Percentiles rank a stretch among this genome's conserved stretches.
These are phyloP conservation scores for Bufotes viridis DNA, from an alignment of 2,797 vertebrate species.

Conservation along the genomic window DNA sequence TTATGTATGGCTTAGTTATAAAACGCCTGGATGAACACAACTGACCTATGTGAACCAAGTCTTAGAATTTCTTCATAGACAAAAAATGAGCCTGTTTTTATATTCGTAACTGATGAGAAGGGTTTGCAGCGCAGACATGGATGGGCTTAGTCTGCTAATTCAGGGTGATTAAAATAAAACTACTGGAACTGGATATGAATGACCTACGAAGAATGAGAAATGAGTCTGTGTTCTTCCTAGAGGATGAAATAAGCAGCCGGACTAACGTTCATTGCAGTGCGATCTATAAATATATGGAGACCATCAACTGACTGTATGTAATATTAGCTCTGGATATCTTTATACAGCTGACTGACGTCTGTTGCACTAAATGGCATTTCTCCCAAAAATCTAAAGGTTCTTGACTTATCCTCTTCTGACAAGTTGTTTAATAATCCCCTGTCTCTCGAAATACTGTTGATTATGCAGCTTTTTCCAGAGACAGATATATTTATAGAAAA, in stretches of 20 bases:
- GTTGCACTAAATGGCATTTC: not conserved
- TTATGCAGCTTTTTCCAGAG: too few relatives aligned
- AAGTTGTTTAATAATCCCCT: too few relatives aligned
- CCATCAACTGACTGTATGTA: conserved; percentile 22
- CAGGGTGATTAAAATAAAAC: conserved; percentile 20
- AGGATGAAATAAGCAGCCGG: conserved; percentile 23
- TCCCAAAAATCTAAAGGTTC: too few relatives aligned
- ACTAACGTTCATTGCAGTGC: conserved; percentile 19
- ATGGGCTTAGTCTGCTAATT: not conserved
- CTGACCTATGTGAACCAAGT: not conserved
- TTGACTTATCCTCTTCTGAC: too few relatives aligned
- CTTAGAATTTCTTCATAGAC: not conserved
- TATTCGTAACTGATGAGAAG: not conserved
- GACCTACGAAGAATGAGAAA: conserved; percentile 7
- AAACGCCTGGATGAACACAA: not conserved
- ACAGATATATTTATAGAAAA: too few relatives aligned
- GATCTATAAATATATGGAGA: conserved; percentile 35
- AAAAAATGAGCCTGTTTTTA: not conserved
- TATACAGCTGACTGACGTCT: not conserved
- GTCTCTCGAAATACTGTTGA: too few relatives aligned
- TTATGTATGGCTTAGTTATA: too few relatives aligned
- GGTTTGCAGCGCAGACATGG: not conserved
- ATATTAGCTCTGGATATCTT: not conserved
- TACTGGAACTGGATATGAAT: conserved; percentile 28
- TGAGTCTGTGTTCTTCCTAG: not conserved